Evolutionary conservation across 2,888 invertebrate genomes (phyloP).

Genomic region (Plebejus anna): DNA sequence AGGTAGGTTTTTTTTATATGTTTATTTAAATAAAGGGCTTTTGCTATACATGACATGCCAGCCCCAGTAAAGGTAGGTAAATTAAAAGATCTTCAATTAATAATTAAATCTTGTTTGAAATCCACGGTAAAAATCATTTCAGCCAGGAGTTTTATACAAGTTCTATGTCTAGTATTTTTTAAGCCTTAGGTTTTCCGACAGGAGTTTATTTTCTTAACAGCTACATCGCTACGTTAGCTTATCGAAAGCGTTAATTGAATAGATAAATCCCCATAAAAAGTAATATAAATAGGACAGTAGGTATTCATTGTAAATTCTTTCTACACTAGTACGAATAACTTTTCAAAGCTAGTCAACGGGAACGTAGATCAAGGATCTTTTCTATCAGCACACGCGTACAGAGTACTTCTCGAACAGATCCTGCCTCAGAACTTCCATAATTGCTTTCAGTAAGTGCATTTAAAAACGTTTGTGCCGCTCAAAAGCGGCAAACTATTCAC

Average conservation of each 20-base stretch:
- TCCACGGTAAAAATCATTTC: background rate
- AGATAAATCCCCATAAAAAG: too few relatives aligned
- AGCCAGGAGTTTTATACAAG: background rate
- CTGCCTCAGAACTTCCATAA: slow-evolving; percentile 34
- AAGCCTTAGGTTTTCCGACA: background rate
- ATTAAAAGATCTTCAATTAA: background rate
- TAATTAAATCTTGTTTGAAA: background rate
- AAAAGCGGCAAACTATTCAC: slow-evolving; percentile 32
- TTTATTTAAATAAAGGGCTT: too few relatives aligned
- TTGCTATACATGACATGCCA: too few relatives aligned
- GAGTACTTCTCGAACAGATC: slow-evolving; percentile 13
- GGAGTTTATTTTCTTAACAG: too few relatives aligned
- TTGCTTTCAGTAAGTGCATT: slow-evolving; percentile 34
- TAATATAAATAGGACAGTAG: background rate
- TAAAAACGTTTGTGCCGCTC: slow-evolving; percentile 34
- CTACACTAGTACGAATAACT: background rate
- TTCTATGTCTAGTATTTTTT: background rate
- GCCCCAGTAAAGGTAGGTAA: background rate
- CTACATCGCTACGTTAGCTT: too few relatives aligned
- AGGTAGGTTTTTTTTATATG: background rate
- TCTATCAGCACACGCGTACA: background rate
- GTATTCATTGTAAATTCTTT: background rate
- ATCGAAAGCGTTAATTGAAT: too few relatives aligned
- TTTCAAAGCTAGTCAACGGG: background rate
- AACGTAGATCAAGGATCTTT: background rate